Base-by-base conservation (phyloP, 2,888 invertebrate species). In the Orthosia incerta region DNA sequence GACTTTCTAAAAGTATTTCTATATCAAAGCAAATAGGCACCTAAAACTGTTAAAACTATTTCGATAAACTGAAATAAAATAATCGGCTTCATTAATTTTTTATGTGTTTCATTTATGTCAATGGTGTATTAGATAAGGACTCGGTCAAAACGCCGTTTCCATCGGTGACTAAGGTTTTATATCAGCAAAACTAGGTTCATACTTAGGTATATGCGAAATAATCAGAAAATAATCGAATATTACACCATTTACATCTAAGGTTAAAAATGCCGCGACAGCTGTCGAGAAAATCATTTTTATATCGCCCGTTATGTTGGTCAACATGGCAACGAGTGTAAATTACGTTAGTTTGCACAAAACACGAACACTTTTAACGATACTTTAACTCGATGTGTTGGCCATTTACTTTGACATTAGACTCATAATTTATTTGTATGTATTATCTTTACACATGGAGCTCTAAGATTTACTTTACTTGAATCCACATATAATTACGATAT, bases 311-410 rank as follows among this genome's bases (percentile, higher is more conserved):
- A 80, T 78, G 75, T 74, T 76, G 80, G 80, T 80, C 76, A 83
- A 80, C 83, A 83, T 71, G 71, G 61, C 60, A 53, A 53, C 64
- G 31, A 71, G 85, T 87, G 77, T 91, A 92, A n/a, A 92, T 92
- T 92, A 89, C 91, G 87, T 91, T 93, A 91, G 89, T 93, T 93
- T 91, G 90, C 71, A 45, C 74, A 67, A 84, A 88, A 89, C 92
- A 92, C 92, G 92, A 85, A 87, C 82, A 46, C 65, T 75, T 77
- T 61, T 83, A 83, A 69, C 71, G 68, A 75, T 71, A 77, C 71
- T 65, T 57, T 56, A 23, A 69, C 59, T 26, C 15, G 51, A 48
- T 51, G 66, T 80, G 68, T 69, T 63, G 68, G 51, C 59, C 51
- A 48, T 76, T 72, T 67, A 60, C 67, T 76, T 67, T 72, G 69